These are phyloP conservation scores for Carassius auratus DNA, from an alignment of 2,113 vertebrate species.

Conservation along the genomic window DNA sequence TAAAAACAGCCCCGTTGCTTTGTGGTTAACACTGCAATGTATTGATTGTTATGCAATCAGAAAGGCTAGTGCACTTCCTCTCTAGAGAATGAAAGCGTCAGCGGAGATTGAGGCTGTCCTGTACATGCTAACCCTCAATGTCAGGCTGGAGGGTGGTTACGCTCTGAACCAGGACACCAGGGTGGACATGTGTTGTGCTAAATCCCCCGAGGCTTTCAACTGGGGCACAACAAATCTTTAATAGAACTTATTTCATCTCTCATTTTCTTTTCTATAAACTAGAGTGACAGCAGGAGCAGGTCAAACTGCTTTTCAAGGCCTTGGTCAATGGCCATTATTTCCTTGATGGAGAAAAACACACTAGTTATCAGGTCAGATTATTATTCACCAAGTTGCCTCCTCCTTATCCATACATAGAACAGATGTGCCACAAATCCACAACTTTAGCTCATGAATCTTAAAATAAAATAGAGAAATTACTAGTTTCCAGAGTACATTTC, in stretches of 20 bases:
- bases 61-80: background rate
- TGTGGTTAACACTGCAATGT: conserved; percentile 14
- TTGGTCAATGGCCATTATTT: background rate
- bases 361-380: background rate
- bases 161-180: conserved; percentile 34
- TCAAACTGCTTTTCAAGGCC: background rate
- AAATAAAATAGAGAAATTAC: background rate
- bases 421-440: background rate
- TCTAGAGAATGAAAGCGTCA: background rate
- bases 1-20: background rate
- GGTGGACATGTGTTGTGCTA: background rate
- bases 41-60: background rate
- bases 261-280: background rate
- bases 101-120: background rate
- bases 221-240: background rate
- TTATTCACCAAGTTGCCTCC: background rate
- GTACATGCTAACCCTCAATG: conserved; percentile 25
- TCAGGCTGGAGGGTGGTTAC: conserved; percentile 5
- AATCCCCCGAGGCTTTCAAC: background rate
- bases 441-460: background rate
- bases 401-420: background rate
- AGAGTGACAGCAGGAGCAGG: background rate
- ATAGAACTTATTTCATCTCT: background rate
- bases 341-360: background rate
- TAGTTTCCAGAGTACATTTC: background rate